A percentile compares a stretch with the other conserved stretches of the same genome.
Evolutionary conservation across 2,113 vertebrate genomes (phyloP).

Genomic region (Phycodurus eques): DNA sequence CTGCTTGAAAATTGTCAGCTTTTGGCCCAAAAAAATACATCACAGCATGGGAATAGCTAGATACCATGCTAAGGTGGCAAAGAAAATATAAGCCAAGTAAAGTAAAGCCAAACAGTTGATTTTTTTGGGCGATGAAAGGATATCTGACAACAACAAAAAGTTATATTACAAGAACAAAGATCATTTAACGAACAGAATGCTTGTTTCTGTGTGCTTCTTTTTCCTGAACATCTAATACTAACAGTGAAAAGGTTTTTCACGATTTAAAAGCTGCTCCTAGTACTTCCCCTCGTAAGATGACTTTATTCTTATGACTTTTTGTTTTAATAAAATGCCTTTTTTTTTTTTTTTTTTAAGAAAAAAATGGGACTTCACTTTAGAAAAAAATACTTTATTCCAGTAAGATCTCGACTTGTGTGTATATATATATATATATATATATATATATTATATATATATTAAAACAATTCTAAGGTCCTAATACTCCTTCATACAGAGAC

Average conservation of each 20-base stretch:
- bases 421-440: too few species aligned
- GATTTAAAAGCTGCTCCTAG: too few species aligned
- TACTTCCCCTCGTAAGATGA: neutral
- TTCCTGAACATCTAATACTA: neutral
- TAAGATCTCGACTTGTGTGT: too few species aligned
- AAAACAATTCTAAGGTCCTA: too few species aligned
- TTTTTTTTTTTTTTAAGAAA: too few species aligned
- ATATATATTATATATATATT: too few species aligned
- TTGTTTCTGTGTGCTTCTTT: neutral
- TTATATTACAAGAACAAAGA: neutral
- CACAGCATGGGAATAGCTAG: neutral
- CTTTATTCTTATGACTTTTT: neutral
- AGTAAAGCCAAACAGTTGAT: neutral
- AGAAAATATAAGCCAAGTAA: neutral
- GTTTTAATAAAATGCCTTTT: neutral
- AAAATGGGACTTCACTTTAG: too few species aligned
- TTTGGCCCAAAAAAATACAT: neutral
- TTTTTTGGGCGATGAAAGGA: neutral
- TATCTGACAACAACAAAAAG: neutral
- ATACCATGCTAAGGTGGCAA: neutral
- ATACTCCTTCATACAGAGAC: too few species aligned
- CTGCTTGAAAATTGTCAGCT: neutral
- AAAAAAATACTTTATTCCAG: too few species aligned
- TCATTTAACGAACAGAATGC: neutral
- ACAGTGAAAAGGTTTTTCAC: neutral